phyloP scores from a whole-genome alignment of 2,113 vertebrate species.

The Cathartes aura region DNA sequence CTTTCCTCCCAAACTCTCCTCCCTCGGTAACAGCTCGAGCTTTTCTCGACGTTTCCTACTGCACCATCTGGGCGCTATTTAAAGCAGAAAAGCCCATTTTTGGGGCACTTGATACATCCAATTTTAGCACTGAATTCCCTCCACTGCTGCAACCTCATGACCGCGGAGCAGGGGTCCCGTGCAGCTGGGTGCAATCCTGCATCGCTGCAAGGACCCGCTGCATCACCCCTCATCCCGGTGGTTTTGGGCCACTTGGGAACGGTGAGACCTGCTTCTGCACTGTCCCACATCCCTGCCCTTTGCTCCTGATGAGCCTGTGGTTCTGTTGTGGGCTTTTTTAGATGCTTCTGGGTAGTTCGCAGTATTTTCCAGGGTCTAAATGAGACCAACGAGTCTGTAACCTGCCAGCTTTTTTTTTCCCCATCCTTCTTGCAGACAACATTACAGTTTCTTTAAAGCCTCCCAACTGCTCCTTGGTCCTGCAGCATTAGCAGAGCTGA shows the following conservation, averaged over 20 bases:
- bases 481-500: background rate
- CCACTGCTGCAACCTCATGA: background rate
- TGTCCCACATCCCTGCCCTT: background rate
- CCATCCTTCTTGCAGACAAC: background rate
- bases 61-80: background rate
- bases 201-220: background rate
- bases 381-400: background rate
- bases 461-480: background rate
- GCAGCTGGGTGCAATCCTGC: background rate
- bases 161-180: rapidly evolving
- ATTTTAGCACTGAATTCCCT: background rate
- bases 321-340: rapidly evolving
- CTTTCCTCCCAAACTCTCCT: background rate
- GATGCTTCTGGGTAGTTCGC: background rate
- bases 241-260: background rate
- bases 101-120: background rate
- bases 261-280: rapidly evolving
- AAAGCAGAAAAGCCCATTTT: background rate
- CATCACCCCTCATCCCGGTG: background rate
- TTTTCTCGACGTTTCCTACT: background rate
- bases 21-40: rapidly evolving
- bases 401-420: background rate
- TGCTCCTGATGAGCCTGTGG: background rate
- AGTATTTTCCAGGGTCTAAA: background rate
- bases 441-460: background rate